Evolutionary conservation across 1,140 invertebrate genomes (phyloP).

Genomic region (Metopolophium dirhodum): DNA sequence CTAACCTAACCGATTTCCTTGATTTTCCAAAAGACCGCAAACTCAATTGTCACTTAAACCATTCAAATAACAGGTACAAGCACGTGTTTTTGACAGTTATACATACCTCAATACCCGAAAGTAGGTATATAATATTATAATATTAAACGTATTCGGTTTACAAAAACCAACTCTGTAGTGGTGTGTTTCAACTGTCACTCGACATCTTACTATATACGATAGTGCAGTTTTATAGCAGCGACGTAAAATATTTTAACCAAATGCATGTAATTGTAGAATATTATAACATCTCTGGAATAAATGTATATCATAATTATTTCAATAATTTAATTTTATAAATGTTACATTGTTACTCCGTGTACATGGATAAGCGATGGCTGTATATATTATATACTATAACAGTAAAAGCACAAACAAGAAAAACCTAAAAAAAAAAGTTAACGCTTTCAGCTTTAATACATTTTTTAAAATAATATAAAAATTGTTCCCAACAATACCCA

Average conservation of each 20-base stretch:
- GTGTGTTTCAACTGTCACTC: background rate
- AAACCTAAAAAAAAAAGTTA: background rate
- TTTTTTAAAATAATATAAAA: conserved; percentile 21
- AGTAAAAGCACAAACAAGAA: background rate
- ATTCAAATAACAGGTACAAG: background rate
- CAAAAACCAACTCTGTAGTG: background rate
- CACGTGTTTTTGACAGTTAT: background rate
- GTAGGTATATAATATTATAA: background rate
- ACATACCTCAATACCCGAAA: background rate
- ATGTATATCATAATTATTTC: conserved; percentile 3
- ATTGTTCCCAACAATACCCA: background rate
- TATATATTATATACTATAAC: background rate
- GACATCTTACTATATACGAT: background rate
- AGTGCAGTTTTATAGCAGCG: background rate
- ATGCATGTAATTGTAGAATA: background rate
- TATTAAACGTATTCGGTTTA: background rate
- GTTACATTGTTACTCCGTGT: background rate
- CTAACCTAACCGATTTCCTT: background rate
- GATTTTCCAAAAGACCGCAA: background rate
- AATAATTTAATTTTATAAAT: conserved; percentile 8
- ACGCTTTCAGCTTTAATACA: background rate
- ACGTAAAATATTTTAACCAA: background rate
- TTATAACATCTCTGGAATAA: background rate
- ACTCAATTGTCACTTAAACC: background rate
- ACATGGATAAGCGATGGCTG: background rate